Evolutionary conservation across 1,140 invertebrate species (phyloP).

Genomic region (Diorhabda elongata): DNA sequence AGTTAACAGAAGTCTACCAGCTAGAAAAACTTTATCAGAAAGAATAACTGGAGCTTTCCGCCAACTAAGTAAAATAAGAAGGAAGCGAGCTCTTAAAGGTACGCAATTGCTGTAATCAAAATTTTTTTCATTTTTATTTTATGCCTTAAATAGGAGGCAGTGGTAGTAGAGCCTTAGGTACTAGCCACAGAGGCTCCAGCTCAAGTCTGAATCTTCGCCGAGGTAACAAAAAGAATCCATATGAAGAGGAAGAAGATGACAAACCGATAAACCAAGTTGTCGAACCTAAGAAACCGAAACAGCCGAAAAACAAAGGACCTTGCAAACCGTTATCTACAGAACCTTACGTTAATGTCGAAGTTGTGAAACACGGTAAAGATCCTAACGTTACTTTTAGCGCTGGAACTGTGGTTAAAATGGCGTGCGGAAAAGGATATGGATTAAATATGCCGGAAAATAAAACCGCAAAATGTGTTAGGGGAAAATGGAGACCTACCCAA

Average conservation of each 20-base stretch:
- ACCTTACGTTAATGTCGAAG: constrained; percentile 61
- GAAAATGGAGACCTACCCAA: constrained; percentile 75
- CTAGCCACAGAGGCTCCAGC: constrained; percentile 30
- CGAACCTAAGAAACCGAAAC: constrained; percentile 39
- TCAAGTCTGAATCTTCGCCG: constrained; percentile 31
- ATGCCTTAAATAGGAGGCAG: constrained; percentile 14
- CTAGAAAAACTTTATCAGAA: constrained; percentile 8
- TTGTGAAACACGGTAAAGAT: constrained; percentile 59
- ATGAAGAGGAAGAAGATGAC: constrained; percentile 30
- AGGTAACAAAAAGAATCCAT: constrained; percentile 34
- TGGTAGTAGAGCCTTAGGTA: constrained; percentile 25
- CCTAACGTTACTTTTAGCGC: constrained; percentile 57
- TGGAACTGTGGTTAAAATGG: constrained; percentile 66
- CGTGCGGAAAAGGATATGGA: constrained; percentile 70
- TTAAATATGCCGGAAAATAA: constrained; percentile 68
- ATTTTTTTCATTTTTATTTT: no score
- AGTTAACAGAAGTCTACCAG: neutral
- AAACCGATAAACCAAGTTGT: constrained; percentile 23
- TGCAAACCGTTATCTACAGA: constrained; percentile 59
- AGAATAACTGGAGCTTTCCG: constrained; percentile 12
- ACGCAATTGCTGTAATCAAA: neutral
- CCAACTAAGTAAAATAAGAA: neutral
- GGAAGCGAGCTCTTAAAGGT: constrained; percentile 40
- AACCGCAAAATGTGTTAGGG: constrained; percentile 72
- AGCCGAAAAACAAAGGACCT: constrained; percentile 45